Evolutionary conservation across 2,797 vertebrate species (phyloP).

Genomic region (Antennarius maculatus): DNA sequence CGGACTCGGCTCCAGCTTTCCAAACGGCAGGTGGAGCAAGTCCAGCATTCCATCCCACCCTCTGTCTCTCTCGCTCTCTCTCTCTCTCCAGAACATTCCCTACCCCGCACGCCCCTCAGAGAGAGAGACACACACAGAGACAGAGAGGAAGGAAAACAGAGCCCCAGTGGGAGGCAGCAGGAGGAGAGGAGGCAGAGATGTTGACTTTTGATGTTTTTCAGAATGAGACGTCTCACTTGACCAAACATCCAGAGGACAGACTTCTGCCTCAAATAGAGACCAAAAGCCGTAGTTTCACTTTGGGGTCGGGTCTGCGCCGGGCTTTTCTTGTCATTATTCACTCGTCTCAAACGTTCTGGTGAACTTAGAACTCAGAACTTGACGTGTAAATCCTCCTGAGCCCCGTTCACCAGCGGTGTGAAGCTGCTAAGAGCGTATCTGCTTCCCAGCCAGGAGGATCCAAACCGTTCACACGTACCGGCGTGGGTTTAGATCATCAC

Average conservation of each 20-base stretch:
- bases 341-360: background rate
- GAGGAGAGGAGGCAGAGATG: conserved; percentile 68
- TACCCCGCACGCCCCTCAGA: conserved; percentile 68
- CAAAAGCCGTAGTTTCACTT: conserved; percentile 11
- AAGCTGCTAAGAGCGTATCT: background rate
- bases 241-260: conserved; percentile 63
- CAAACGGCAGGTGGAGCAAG: conserved; percentile 78
- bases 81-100: conserved; percentile 73
- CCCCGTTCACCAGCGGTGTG: background rate
- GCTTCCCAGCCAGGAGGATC: background rate
- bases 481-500: too few relatives aligned
- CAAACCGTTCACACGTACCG: background rate
- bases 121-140: conserved; percentile 49
- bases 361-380: conserved; percentile 2
- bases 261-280: conserved; percentile 21
- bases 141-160: conserved; percentile 65
- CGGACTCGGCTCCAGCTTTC: conserved; percentile 64
- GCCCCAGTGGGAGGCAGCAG: conserved; percentile 67
- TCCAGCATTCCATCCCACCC: conserved; percentile 74
- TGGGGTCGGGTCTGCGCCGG: background rate
- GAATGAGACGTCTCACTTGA: conserved; percentile 73
- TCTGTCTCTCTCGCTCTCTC: conserved; percentile 48
- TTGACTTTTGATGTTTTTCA: conserved; percentile 77
- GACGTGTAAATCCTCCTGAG: background rate
- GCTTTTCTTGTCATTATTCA: background rate